Conservation (phyloP, 2,888 invertebrate species). For the Tenthredo scrophulariae region DNA sequence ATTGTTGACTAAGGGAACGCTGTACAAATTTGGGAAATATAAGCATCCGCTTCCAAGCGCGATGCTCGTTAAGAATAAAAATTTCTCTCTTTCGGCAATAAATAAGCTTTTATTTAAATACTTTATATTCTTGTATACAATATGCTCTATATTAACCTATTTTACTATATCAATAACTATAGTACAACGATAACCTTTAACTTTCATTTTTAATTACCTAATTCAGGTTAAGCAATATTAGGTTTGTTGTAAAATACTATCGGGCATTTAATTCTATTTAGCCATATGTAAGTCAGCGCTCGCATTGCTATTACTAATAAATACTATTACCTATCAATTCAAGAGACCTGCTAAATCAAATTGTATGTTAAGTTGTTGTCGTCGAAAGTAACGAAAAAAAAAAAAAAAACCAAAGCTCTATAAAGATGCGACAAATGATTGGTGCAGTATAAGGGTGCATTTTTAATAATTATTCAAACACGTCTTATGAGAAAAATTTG, state of each 20-base stretch:
- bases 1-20: background rate
- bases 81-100: constrained; percentile 65
- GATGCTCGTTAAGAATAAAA: background rate
- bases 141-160: constrained; percentile 66
- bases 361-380: background rate
- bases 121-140: constrained; percentile 70
- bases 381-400: background rate
- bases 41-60: background rate
- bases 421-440: constrained; percentile 18
- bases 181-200: constrained; percentile 45
- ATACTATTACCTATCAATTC: background rate
- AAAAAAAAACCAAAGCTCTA: background rate
- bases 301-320: background rate
- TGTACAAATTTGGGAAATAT: background rate
- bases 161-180: constrained; percentile 54
- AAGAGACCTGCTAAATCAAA: background rate
- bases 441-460: background rate
- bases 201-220: constrained; percentile 19
- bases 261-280: constrained; percentile 51
- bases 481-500: background rate
- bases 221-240: constrained; percentile 7
- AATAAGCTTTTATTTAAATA: constrained; percentile 74
- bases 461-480: background rate
- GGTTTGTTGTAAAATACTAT: constrained; percentile 58
- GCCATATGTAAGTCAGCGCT: constrained; percentile 1